Evolutionary conservation across 1,140 invertebrate genomes (phyloP), one percentile per base, ranked within the genome.

Genomic region (Drosophila sucinea): DNA sequence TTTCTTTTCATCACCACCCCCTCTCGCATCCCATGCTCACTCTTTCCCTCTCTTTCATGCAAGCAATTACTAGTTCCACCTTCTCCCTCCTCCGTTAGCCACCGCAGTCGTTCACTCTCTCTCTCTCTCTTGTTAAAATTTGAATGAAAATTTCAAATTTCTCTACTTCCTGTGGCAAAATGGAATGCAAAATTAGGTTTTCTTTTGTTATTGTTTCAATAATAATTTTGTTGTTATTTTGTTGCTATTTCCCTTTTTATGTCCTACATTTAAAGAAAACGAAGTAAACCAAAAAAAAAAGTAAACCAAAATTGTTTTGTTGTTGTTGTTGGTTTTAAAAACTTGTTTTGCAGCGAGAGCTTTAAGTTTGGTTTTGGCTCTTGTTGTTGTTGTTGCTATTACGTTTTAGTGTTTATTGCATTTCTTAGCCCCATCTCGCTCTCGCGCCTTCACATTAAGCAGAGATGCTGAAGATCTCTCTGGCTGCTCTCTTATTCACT

Each of bases 1-100:
- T 84, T 84, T 85, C 81, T 80, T 70, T 74, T 57, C 63, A 17
- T 58, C 33, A 40, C 8, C 64, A 35, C 23, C 17, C 40, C 30
- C 47, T n/a, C 35, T 4, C 6, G 7, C 56, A 8, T 23, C 11
- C 27, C 23, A 38, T 23, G 23, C 29, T 10, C 47, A 11, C 30
- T n/a, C 5, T 25, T 54, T 23, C 40, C 25, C 30, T 38, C 60
- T 23, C 69, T 17, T 27, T 27, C 44, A 35, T 29, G 30, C 17
- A 40, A 63, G 63, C 60, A 54, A 38, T 38, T 38, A 27, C 57
- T 29, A 60, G n/a, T 38, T 25, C 5, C 57, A 60, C 35, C 57
- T 38, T 7, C 41, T 23, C 23, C 44, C 23, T 3, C 55, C n/a
- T n/a, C 25, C 33, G 33, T 35, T 11, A 44, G 33, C 40, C 60